A percentile compares a stretch with the other conserved stretches of the same genome.
phyloP scores from a whole-genome alignment of 1,140 invertebrate species.

The Drosophila ercepeae region DNA sequence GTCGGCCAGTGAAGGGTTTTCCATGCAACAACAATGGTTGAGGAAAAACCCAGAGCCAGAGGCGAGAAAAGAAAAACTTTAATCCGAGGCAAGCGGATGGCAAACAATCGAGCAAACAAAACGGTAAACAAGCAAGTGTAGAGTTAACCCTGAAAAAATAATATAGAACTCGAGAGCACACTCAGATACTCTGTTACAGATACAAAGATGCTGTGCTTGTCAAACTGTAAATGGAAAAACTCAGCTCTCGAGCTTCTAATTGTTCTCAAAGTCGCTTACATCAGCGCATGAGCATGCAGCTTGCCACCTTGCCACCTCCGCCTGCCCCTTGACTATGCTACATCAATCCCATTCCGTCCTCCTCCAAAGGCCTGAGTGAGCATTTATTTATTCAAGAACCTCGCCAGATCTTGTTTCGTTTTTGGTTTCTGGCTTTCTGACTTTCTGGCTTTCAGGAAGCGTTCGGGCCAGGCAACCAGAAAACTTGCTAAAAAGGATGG shows the following conservation, averaged over 20 bases:
- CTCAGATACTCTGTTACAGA: conserved; percentile 29
- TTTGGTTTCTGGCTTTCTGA: conserved; percentile 15
- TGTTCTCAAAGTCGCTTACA: conserved; percentile 54
- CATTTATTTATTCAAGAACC: conserved; percentile 70
- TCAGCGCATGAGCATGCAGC: conserved; percentile 76
- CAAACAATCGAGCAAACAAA: conserved; percentile 46
- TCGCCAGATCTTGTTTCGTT: conserved; percentile 74
- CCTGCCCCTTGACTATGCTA: background rate
- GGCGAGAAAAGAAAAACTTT: conserved; percentile 30
- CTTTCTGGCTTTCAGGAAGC: conserved; percentile 60
- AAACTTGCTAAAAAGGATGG: conserved; percentile 39
- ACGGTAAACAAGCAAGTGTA: conserved; percentile 49
- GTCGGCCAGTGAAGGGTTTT: conserved; percentile 54
- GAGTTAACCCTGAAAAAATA: conserved; percentile 46
- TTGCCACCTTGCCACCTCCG: conserved; percentile 16
- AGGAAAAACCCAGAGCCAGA: conserved; percentile 16
- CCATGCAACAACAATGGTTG: conserved; percentile 1
- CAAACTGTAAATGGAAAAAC: conserved; percentile 62
- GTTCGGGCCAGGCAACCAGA: conserved; percentile 60
- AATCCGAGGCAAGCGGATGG: conserved; percentile 25
- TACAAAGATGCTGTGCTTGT: conserved; percentile 3
- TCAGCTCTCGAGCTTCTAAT: conserved; percentile 58
- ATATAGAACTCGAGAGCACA: conserved; percentile 4
- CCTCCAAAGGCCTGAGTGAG: background rate
- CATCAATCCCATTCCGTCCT: background rate